A percentile compares a stretch with the other conserved stretches of the same genome.
These are phyloP conservation scores for Toxotes chatareus DNA, from an alignment of 2,113 vertebrate species.

Conservation along the genomic window DNA sequence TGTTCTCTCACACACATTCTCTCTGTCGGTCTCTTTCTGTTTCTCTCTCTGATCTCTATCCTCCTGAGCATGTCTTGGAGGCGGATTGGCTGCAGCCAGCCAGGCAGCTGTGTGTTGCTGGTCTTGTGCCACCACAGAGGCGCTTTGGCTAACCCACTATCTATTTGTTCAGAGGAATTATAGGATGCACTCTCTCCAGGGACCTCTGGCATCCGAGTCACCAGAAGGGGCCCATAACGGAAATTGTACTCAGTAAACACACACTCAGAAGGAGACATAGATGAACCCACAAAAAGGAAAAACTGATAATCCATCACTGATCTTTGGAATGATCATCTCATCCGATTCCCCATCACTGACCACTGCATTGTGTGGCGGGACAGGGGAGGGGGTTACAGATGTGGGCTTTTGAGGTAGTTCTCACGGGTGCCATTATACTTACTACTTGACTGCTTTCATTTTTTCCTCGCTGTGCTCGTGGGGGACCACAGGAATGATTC, in stretches of 20 bases:
- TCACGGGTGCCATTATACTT: conserved; percentile 60
- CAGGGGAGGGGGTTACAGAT: conserved; percentile 31
- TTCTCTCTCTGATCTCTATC: conserved; percentile 68
- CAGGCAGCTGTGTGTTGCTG: conserved; percentile 72
- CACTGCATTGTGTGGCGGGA: not conserved
- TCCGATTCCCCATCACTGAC: conserved; percentile 45
- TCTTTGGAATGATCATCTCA: conserved; percentile 41
- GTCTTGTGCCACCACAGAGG: conserved; percentile 55
- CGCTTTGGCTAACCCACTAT: conserved; percentile 59
- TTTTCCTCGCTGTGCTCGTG: conserved; percentile 40
- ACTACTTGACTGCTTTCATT: conserved; percentile 61
- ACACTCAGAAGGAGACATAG: not conserved
- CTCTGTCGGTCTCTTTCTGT: conserved; percentile 58
- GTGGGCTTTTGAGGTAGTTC: conserved; percentile 41
- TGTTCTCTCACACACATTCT: conserved; percentile 53
- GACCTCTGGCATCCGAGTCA: conserved; percentile 56
- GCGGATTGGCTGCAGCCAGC: conserved; percentile 57
- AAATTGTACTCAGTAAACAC: conserved; percentile 46
- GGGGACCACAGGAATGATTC: conserved; percentile 62
- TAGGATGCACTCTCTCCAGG: conserved; percentile 65
- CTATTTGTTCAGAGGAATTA: conserved; percentile 82
- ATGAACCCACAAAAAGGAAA: not conserved
- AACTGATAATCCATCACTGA: conserved; percentile 45
- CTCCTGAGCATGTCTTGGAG: conserved; percentile 73
- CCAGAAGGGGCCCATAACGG: conserved; percentile 64